A percentile compares a stretch with the other conserved stretches of the same genome.
These are phyloP conservation scores for Drosophila dives DNA, from an alignment of 2,888 invertebrate species.

Conservation along the genomic window DNA sequence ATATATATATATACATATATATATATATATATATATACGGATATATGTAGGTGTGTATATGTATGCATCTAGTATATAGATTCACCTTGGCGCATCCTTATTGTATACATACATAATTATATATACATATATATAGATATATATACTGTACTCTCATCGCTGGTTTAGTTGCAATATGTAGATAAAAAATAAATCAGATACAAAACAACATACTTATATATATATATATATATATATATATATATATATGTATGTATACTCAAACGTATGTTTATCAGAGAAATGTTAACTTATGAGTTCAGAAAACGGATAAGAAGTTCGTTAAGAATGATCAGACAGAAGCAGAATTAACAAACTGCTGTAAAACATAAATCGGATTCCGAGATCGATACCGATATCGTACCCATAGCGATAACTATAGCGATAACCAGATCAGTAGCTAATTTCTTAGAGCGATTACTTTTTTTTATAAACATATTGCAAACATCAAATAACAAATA, in stretches of 20 bases:
- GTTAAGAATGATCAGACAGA: neutral
- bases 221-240: neutral
- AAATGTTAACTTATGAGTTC: constrained; percentile 3
- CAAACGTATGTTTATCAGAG: constrained; percentile 11
- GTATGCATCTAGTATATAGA: constrained; percentile 18
- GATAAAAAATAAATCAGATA: constrained; percentile 47
- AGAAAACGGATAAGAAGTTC: constrained; percentile 1
- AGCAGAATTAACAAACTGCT: neutral
- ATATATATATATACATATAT: constrained; percentile 10
- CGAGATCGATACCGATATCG: neutral
- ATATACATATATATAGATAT: constrained; percentile 14
- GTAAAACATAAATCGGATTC: neutral
- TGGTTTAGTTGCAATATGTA: constrained; percentile 79
- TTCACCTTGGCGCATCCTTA: neutral
- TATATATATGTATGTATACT: constrained; percentile 8
- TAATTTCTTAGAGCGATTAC: constrained; percentile 19
- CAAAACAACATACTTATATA: constrained; percentile 8
- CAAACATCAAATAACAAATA: constrained; percentile 27
- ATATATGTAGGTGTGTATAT: constrained; percentile 11
- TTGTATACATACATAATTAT: constrained; percentile 17
- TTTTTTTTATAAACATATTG: constrained; percentile 22
- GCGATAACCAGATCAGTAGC: constrained; percentile 23
- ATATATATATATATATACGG: constrained; percentile 13
- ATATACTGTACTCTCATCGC: constrained; percentile 53
- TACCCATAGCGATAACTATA: neutral